Evolutionary conservation across 2,888 invertebrate species (phyloP).

Genomic region (Charanyca ferruginea): DNA sequence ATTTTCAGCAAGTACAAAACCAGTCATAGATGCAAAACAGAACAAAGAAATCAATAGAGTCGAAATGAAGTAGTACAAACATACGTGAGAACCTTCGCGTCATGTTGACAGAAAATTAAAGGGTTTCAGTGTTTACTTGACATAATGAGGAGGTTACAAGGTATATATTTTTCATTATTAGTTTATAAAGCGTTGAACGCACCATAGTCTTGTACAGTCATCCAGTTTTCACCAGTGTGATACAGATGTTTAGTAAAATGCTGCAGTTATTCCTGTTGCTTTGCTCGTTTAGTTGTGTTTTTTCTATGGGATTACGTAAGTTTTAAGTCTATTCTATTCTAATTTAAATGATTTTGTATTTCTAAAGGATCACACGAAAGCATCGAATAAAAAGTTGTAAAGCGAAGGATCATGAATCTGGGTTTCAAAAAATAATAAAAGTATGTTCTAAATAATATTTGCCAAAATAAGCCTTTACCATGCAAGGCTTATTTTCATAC

Average conservation of each 20-base stretch:
- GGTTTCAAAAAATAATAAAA: too few species aligned
- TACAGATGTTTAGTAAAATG: slow-evolving; percentile 63
- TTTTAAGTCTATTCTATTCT: slow-evolving; percentile 64
- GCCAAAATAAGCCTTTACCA: too few species aligned
- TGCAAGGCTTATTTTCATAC: too few species aligned
- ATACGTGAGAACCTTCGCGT: slow-evolving; percentile 59
- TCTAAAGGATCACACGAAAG: too few species aligned
- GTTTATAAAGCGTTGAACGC: slow-evolving; percentile 75
- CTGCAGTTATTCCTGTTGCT: slow-evolving; percentile 65
- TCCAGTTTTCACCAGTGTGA: slow-evolving; percentile 62
- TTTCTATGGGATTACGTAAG: slow-evolving; percentile 76
- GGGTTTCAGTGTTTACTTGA: slow-evolving; percentile 63
- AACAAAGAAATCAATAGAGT: slow-evolving; percentile 12
- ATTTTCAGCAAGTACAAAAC: slow-evolving; percentile 3
- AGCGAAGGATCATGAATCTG: too few species aligned
- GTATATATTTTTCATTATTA: slow-evolving; percentile 75
- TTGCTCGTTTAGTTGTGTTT: slow-evolving; percentile 62
- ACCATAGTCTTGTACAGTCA: slow-evolving; percentile 62
- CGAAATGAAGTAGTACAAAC: slow-evolving; percentile 6
- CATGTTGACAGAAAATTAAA: slow-evolving; percentile 62
- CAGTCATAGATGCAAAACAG: slow-evolving; percentile 33
- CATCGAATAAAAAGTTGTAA: too few species aligned
- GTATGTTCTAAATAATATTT: too few species aligned
- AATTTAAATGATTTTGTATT: too few species aligned
- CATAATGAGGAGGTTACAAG: slow-evolving; percentile 74